phyloP scores from a whole-genome alignment of 2,113 vertebrate species.

The Pelusios castaneus region DNA sequence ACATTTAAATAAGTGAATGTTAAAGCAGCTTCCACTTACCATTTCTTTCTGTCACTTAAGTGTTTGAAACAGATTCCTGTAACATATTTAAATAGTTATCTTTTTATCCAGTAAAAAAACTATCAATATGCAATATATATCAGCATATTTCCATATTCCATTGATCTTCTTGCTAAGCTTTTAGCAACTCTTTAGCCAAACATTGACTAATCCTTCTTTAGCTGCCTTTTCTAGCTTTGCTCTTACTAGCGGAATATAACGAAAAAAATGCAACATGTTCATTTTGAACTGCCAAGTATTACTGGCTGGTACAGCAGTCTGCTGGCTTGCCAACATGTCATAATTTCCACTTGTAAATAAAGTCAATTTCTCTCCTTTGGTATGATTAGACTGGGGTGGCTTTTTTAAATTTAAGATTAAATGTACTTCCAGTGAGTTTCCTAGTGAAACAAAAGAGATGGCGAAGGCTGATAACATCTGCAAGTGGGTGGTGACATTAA shows the following conservation, averaged over 20 bases:
- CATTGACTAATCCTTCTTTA: not conserved
- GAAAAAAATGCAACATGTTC: not conserved
- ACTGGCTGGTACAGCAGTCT: not conserved
- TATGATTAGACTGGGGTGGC: not conserved
- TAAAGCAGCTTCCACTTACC: not conserved
- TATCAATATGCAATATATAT: not conserved
- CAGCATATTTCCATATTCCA: not conserved
- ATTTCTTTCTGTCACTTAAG: not conserved
- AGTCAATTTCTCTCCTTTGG: not conserved
- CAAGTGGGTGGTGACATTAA: not conserved
- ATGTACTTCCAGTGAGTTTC: not conserved
- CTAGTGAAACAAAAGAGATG: not conserved
- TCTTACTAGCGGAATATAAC: not conserved
- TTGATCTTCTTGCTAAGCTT: not conserved
- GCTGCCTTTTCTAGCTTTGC: not conserved
- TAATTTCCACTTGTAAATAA: constrained; percentile 42
- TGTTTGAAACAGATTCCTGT: not conserved
- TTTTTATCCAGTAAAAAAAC: not conserved
- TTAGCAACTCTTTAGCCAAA: not conserved
- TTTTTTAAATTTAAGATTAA: constrained; percentile 2
- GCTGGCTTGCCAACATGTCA: not conserved
- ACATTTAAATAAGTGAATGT: not conserved
- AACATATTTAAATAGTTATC: not conserved
- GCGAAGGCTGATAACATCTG: not conserved
- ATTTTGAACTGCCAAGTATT: not conserved